Base-by-base conservation (phyloP, 1,140 invertebrate species). In the Sycophila sp. region DNA sequence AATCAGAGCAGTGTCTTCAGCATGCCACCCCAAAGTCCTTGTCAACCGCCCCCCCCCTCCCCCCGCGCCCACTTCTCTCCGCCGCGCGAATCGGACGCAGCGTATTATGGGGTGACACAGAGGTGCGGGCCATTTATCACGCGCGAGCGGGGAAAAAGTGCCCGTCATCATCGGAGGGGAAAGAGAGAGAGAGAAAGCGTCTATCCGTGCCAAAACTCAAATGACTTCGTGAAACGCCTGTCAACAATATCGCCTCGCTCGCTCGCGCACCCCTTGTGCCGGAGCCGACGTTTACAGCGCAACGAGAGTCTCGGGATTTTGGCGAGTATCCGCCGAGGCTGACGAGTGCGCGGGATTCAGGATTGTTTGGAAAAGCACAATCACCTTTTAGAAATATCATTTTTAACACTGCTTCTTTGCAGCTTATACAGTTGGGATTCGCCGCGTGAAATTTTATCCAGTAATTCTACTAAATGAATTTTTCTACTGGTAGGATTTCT, bases 171-270 rank as follows among this genome's bases (percentile, higher is more conserved):
- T 59, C 55, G 30, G 15, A n/a, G 32, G 38, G 56, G 56, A 17
- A 17, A 40, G 36, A 56, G 34, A 13, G 19, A 19, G 62, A 22
- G 32, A 32, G 58, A 5, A 15, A n/a, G 6, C 17, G 38, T n/a
- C 49, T 58, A 69, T 74, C 26, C 76, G 77, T 76, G 76, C 75
- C 73, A 71, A 80, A 81, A 80, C 75, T 76, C 79, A 63, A 74
- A 82, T 83, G 78, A 81, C 80, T 83, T 77, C 78, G 81, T 81
- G 80, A 78, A 76, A 78, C 72, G 80, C 78, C 76, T 80, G 80
- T 82, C 82, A 82, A 83, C 79, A 75, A 78, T 81, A 73, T 80
- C 75, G 75, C 75, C 76, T 71, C 47, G 32, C 40, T 28, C 58
- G 53, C n/a, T 1, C 13, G 51, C 7, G 11, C 22, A 15, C 53